Evolutionary conservation across 2,888 invertebrate genomes (phyloP).

Genomic region (Panzeria rudis): DNA sequence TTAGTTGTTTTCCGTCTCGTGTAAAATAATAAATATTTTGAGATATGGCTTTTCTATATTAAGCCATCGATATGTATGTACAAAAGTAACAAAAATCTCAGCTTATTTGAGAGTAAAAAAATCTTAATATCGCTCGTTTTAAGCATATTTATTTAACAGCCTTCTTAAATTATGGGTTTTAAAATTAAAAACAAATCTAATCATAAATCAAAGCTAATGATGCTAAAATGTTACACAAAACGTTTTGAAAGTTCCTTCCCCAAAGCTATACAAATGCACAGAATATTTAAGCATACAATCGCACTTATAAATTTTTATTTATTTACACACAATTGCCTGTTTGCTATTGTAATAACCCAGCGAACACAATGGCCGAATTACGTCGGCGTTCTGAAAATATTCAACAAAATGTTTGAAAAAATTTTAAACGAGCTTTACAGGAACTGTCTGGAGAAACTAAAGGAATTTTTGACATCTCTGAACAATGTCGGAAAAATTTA

Average conservation of each 20-base stretch:
- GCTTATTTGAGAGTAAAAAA: constrained; percentile 12
- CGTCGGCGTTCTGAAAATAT: too few species aligned
- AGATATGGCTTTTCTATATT: background rate
- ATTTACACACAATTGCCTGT: constrained; percentile 37
- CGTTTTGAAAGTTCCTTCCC: constrained; percentile 54
- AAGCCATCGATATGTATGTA: background rate
- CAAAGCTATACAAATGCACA: constrained; percentile 30
- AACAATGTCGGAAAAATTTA: too few species aligned
- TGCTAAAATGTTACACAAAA: constrained; percentile 79
- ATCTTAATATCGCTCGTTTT: constrained; percentile 10
- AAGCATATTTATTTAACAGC: constrained; percentile 40
- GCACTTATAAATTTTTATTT: constrained; percentile 39
- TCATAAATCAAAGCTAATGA: constrained; percentile 84
- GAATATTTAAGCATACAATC: background rate
- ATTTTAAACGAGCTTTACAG: too few species aligned
- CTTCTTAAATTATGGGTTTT: constrained; percentile 60
- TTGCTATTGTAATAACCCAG: background rate
- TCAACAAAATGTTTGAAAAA: too few species aligned
- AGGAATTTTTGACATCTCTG: too few species aligned
- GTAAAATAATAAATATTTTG: too few species aligned
- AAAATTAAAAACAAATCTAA: constrained; percentile 82
- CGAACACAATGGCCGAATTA: background rate
- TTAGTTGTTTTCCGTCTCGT: too few species aligned
- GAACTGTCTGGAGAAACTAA: too few species aligned
- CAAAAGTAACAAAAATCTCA: background rate